A percentile compares a stretch with the other conserved stretches of the same genome.
Evolutionary conservation across 1,140 invertebrate genomes (phyloP).

Genomic region (Papilio dardanus): DNA sequence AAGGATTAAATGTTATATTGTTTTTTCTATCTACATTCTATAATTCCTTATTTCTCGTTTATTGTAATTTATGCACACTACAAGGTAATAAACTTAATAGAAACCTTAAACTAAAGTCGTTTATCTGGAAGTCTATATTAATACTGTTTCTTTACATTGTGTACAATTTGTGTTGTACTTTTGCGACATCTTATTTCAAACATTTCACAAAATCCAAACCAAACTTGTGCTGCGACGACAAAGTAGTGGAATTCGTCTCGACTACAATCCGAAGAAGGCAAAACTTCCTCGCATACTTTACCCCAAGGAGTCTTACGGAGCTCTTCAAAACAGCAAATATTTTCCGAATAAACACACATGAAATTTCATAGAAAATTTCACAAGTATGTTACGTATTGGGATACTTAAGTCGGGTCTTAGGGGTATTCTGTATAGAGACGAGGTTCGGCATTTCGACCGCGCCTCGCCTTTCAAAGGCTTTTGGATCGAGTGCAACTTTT

Average conservation of each 20-base stretch:
- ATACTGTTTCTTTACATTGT: background rate
- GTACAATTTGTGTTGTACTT: background rate
- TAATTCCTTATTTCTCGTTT: background rate
- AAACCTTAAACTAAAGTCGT: background rate
- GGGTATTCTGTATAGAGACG: slow-evolving; percentile 11
- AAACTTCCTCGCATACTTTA: slow-evolving; percentile 30
- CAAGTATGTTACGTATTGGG: slow-evolving; percentile 21
- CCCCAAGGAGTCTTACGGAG: background rate
- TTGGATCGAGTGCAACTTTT: slow-evolving; percentile 25
- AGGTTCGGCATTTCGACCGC: slow-evolving; percentile 4
- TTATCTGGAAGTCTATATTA: background rate
- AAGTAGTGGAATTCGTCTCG: background rate
- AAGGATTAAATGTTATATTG: background rate
- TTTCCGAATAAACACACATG: slow-evolving; percentile 33
- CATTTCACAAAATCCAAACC: slow-evolving; percentile 16
- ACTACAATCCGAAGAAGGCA: slow-evolving; percentile 33
- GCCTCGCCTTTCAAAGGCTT: slow-evolving; percentile 27
- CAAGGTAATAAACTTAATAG: background rate
- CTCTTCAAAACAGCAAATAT: slow-evolving; percentile 30
- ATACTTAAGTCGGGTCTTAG: slow-evolving; percentile 9
- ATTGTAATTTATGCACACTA: background rate
- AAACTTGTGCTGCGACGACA: slow-evolving; percentile 12
- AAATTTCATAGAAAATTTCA: slow-evolving; percentile 35
- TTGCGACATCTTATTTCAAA: background rate
- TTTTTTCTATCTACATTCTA: background rate